These are phyloP conservation scores for Bufo bufo DNA, from an alignment of 2,113 vertebrate species.

Conservation along the genomic window DNA sequence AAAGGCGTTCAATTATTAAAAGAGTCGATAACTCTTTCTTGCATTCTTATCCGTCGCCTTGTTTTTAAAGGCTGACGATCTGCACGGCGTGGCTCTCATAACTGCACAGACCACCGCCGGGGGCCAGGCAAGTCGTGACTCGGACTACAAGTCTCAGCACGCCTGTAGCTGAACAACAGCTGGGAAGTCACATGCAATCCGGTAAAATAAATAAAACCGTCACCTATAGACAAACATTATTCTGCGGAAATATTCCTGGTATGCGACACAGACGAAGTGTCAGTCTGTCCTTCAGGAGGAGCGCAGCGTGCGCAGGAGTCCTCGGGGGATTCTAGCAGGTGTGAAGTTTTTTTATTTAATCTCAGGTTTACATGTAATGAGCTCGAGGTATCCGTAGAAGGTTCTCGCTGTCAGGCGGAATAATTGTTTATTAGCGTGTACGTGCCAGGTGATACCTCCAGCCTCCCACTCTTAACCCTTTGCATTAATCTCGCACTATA, in stretches of 20 bases:
- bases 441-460: background rate
- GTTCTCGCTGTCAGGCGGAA: slow-evolving; percentile 17
- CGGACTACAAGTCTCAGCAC: slow-evolving; percentile 29
- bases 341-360: slow-evolving; percentile 13
- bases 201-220: slow-evolving; percentile 20
- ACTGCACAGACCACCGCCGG: background rate
- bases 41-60: too few species aligned
- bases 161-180: slow-evolving; percentile 2
- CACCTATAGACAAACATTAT: slow-evolving; percentile 16
- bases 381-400: background rate
- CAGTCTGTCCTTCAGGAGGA: slow-evolving; percentile 11
- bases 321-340: slow-evolving; percentile 31
- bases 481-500: background rate
- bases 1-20: background rate
- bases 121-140: background rate
- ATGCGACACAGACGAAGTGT: slow-evolving; percentile 36
- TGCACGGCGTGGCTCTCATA: too few species aligned
- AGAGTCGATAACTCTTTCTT: background rate
- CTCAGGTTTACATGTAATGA: slow-evolving; percentile 40
- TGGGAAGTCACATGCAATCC: slow-evolving; percentile 23
- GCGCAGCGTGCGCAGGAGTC: background rate
- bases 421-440: slow-evolving; percentile 3
- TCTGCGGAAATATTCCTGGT: slow-evolving; percentile 21
- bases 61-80: too few species aligned
- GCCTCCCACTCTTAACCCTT: background rate